Conservation (phyloP, 2,888 invertebrate species). For the Hanleya hanleyi region DNA sequence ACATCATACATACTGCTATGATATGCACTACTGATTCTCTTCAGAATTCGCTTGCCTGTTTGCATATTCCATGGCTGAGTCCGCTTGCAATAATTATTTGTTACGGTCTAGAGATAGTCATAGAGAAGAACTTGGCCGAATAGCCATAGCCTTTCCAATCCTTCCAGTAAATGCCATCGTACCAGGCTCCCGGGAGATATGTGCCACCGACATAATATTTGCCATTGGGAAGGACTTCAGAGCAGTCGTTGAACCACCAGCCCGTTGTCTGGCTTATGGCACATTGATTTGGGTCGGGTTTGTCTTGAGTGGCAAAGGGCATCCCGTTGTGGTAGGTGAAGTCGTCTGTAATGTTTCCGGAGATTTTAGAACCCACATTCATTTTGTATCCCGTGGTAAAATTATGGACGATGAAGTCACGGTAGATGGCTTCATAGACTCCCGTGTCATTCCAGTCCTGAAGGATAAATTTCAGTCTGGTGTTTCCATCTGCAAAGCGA, state of each 20-base stretch:
- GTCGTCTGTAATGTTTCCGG: constrained; percentile 49
- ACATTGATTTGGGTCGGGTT: constrained; percentile 49
- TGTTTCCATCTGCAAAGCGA: constrained; percentile 45
- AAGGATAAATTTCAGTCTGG: constrained; percentile 47
- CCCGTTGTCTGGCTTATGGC: constrained; percentile 56
- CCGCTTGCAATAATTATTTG: too few species aligned
- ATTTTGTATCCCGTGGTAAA: constrained; percentile 37
- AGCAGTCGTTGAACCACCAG: constrained; percentile 67
- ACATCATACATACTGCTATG: too few species aligned
- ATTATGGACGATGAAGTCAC: constrained; percentile 39
- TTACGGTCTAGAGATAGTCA: constrained; percentile 43
- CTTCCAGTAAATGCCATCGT: constrained; percentile 64
- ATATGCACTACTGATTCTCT: too few species aligned
- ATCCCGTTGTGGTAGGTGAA: constrained; percentile 49
- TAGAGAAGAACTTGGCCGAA: constrained; percentile 54
- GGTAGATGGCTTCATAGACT: constrained; percentile 41
- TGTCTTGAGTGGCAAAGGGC: constrained; percentile 53
- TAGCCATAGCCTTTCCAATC: constrained; percentile 59
- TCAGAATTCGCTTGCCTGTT: too few species aligned
- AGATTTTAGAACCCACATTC: constrained; percentile 36
- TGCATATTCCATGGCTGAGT: too few species aligned
- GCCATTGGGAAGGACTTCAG: constrained; percentile 55
- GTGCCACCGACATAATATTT: constrained; percentile 53
- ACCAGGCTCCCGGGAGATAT: constrained; percentile 50
- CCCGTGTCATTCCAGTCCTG: constrained; percentile 49